Evolutionary conservation across 92 coral and sea anemone species (phyloP), one percentile per base, ranked within the genome.

Genomic region (Chrysogorgia sp.): DNA sequence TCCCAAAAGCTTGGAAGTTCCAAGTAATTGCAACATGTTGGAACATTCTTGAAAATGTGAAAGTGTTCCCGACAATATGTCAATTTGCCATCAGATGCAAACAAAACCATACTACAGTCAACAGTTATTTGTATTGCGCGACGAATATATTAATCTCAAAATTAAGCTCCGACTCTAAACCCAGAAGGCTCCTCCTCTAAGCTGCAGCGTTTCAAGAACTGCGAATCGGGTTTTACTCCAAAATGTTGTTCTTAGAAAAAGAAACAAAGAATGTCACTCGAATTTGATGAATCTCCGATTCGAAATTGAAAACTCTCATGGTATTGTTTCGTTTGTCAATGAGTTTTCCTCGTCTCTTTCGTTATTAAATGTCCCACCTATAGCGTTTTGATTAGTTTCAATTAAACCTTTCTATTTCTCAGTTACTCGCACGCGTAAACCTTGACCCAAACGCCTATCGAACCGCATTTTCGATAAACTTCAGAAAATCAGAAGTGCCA

Each of bases 61-160:
- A n/a, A n/a, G n/a, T n/a, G n/a, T n/a, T n/a, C n/a, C n/a, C n/a
- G n/a, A n/a, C n/a, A n/a, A n/a, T n/a, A 6, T 47, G 53, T 15
- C 53, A 57, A 57, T 57, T 3, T 19, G 29, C 17, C 17, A 57
- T 4, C 9, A 23, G 9, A 57, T 23, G 23, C 63, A 52, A 52
- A 52, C 17, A 17, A 52, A 52, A 29, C 17, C 63, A 3, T 57
- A 29, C 63, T 40, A 52, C 19, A 19, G 13, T 34, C 48, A 72
- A 31, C 33, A 45, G 34, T 56, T 72, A 72, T 72, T 72, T 52
- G 50, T 72, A 53, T 48, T 52, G 23, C 33, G 14, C 35, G n/a
- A 65, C 49, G 64, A 53, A 72, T 71, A 53, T 29, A 71, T 72
- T 72, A 72, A 53, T 53, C 65, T 72, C 25, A 13, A 43, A 72